Conservation (phyloP, 2,113 vertebrate species). For the Nyctibius bracteatus region DNA sequence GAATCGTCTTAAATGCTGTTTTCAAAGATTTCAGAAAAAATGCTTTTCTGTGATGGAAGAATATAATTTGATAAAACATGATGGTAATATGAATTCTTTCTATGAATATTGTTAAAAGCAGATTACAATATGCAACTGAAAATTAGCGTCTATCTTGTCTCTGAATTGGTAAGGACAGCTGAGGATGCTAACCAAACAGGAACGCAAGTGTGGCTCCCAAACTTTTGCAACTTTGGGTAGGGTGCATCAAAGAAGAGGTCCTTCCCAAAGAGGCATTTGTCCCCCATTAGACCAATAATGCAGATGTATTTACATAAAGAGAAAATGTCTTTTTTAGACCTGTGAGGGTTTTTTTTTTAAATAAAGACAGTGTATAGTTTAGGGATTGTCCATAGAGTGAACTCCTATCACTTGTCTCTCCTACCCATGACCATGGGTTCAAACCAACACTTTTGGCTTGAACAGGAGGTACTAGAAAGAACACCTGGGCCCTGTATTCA, state of each 20-base stretch:
- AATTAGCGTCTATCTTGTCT: not conserved
- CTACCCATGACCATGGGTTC: not conserved
- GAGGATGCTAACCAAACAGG: not conserved
- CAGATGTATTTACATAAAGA: not conserved
- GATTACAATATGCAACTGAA: not conserved
- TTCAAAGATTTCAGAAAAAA: constrained; percentile 3
- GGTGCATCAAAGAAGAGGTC: not conserved
- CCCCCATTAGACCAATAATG: not conserved
- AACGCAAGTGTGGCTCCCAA: not conserved
- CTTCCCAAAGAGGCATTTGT: not conserved
- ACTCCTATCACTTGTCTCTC: not conserved
- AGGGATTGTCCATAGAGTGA: not conserved
- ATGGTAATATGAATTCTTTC: not conserved
- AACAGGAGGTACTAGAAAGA: not conserved
- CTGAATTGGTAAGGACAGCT: not conserved
- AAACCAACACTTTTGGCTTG: not conserved
- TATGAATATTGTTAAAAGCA: not conserved
- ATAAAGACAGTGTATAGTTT: not conserved
- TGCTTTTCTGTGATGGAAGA: not conserved
- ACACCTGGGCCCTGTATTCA: not conserved
- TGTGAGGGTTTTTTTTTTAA: not conserved
- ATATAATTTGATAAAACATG: not conserved
- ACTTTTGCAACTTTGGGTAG: not conserved
- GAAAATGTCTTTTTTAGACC: not conserved
- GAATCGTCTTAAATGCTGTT: not conserved